Evolutionary conservation across 2,797 vertebrate species (phyloP).

Genomic region (Sebastolobus altivelis): DNA sequence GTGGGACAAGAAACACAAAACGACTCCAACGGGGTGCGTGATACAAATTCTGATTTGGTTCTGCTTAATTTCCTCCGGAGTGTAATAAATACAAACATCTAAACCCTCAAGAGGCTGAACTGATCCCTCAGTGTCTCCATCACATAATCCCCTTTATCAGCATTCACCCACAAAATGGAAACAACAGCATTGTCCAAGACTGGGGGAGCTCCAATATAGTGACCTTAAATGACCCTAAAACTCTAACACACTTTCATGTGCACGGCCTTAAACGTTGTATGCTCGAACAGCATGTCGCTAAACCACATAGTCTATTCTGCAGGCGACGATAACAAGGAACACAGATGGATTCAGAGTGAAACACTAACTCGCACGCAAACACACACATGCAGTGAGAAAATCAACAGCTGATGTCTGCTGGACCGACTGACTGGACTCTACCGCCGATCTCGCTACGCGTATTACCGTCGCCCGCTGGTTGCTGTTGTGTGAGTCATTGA

Average conservation of each 20-base stretch:
- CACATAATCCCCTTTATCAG: slow-evolving; percentile 57
- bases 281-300: neutral
- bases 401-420: slow-evolving; percentile 74
- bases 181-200: slow-evolving; percentile 50
- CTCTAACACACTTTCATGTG: slow-evolving; percentile 6
- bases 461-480: slow-evolving; percentile 39
- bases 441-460: slow-evolving; percentile 33
- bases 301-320: neutral
- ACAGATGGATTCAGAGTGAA: slow-evolving; percentile 17
- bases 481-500: slow-evolving; percentile 50
- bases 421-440: slow-evolving; percentile 45
- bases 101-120: slow-evolving; percentile 39
- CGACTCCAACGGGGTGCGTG: slow-evolving; percentile 22
- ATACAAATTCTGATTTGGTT: slow-evolving; percentile 43
- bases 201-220: slow-evolving; percentile 9
- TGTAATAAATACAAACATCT: slow-evolving; percentile 63
- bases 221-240: slow-evolving; percentile 40
- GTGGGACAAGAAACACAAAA: slow-evolving; percentile 45
- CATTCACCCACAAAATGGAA: slow-evolving; percentile 59
- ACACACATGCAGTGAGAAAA: slow-evolving; percentile 54
- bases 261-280: neutral
- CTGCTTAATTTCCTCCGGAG: slow-evolving; percentile 53
- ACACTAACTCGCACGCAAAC: neutral
- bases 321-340: neutral
- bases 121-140: slow-evolving; percentile 51